A percentile compares a stretch with the other conserved stretches of the same genome.
Conservation (phyloP, 2,888 invertebrate species). For the Tachina lurida region DNA sequence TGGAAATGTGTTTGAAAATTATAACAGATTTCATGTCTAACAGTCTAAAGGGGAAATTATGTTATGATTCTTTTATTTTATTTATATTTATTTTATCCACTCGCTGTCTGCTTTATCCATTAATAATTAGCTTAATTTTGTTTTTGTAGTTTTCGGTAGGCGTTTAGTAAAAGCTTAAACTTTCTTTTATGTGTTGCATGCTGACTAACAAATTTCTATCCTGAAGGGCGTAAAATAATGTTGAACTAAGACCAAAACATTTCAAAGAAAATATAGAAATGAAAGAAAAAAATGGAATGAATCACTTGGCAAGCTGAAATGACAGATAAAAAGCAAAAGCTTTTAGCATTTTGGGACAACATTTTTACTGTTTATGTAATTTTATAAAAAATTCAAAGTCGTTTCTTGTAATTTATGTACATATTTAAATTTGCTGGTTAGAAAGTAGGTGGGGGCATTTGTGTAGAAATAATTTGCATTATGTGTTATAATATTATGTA, state of each 20-base stretch:
- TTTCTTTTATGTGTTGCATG: constrained; percentile 46
- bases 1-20: constrained; percentile 53
- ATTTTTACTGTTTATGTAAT: constrained; percentile 45
- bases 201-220: constrained; percentile 29
- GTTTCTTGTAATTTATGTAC: not conserved
- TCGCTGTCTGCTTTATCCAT: constrained; percentile 46
- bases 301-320: not conserved
- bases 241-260: constrained; percentile 11
- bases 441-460: constrained; percentile 1
- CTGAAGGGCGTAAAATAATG: constrained; percentile 53
- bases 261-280: not conserved
- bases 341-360: constrained; percentile 48
- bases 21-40: constrained; percentile 26
- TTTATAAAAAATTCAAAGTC: constrained; percentile 11
- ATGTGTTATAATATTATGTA: constrained; percentile 6
- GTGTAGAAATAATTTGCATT: not conserved
- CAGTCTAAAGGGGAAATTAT: constrained; percentile 28
- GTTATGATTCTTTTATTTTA: constrained; percentile 22
- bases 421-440: constrained; percentile 8
- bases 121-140: constrained; percentile 65
- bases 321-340: constrained; percentile 29
- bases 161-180: constrained; percentile 1
- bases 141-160: not conserved
- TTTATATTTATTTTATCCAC: constrained; percentile 35
- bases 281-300: constrained; percentile 5